Conservation (phyloP, 2,888 invertebrate genomes). For the Protonemura montana region DNA sequence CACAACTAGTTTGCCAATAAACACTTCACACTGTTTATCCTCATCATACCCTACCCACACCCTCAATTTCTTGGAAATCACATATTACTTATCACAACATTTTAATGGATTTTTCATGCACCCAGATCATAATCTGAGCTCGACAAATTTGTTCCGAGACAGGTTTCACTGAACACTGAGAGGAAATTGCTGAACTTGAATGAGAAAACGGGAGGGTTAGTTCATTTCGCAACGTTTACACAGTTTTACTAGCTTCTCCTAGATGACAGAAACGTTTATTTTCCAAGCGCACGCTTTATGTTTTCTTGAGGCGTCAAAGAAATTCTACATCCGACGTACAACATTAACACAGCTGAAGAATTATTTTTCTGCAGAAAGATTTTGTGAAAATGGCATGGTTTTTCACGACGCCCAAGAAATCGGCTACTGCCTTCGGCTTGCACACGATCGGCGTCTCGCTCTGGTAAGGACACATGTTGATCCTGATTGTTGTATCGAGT, state of each 20-base stretch:
- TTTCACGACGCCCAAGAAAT: neutral
- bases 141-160: neutral
- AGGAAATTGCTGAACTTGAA: neutral
- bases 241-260: neutral
- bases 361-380: neutral
- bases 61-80: neutral
- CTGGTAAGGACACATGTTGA: neutral
- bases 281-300: neutral
- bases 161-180: neutral
- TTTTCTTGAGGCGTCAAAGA: neutral
- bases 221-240: neutral
- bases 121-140: neutral
- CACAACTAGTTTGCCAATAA: conserved; percentile 1
- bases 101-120: conserved; percentile 21
- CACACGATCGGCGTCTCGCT: neutral
- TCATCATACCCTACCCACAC: neutral
- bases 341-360: neutral
- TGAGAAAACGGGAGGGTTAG: neutral
- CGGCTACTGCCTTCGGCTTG: neutral
- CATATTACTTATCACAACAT: neutral
- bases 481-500: neutral
- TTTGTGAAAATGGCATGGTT: neutral
- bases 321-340: neutral
- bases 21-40: conserved; percentile 10
- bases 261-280: neutral